These are phyloP conservation scores for Mythimna vitellina DNA, from an alignment of 2,888 invertebrate species.

Conservation along the genomic window DNA sequence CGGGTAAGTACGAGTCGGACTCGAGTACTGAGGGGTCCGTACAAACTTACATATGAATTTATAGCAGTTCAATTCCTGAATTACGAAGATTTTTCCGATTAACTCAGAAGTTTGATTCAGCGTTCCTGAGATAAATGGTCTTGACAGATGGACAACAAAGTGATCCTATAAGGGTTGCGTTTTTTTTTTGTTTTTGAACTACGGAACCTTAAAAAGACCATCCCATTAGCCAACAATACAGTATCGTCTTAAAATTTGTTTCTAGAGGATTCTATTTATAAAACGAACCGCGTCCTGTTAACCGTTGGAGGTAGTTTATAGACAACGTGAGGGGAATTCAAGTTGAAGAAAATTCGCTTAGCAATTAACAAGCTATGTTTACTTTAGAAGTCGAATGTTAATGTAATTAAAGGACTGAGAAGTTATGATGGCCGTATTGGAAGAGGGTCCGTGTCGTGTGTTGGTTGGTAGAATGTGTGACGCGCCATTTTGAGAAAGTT, in stretches of 20 bases:
- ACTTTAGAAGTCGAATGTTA: constrained; percentile 83
- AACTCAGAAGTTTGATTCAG: too few relatives aligned
- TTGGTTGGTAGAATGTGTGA: background rate
- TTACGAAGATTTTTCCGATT: too few relatives aligned
- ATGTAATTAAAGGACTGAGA: constrained; percentile 80
- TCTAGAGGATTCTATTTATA: constrained; percentile 73
- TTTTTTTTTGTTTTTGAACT: too few relatives aligned
- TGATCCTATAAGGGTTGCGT: too few relatives aligned
- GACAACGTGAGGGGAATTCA: constrained; percentile 83
- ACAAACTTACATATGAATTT: too few relatives aligned
- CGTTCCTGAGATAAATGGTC: too few relatives aligned
- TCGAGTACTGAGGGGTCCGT: too few relatives aligned
- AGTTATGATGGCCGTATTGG: constrained; percentile 59
- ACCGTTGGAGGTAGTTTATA: constrained; percentile 85
- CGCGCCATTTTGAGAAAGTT: background rate
- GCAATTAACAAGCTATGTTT: constrained; percentile 75
- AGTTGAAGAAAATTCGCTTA: constrained; percentile 75
- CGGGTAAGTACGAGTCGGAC: too few relatives aligned
- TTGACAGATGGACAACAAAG: too few relatives aligned
- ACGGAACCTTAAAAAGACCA: background rate
- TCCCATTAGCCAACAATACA: constrained; percentile 29
- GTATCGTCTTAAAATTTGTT: constrained; percentile 61
- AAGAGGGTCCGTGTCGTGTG: constrained; percentile 3
- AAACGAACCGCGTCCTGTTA: constrained; percentile 79
- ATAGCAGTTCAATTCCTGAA: too few relatives aligned